Percentiles rank a stretch among this genome's conserved stretches.
These are phyloP conservation scores for Myocastor coypus DNA, from an alignment of 2,113 vertebrate species.

Conservation along the genomic window DNA sequence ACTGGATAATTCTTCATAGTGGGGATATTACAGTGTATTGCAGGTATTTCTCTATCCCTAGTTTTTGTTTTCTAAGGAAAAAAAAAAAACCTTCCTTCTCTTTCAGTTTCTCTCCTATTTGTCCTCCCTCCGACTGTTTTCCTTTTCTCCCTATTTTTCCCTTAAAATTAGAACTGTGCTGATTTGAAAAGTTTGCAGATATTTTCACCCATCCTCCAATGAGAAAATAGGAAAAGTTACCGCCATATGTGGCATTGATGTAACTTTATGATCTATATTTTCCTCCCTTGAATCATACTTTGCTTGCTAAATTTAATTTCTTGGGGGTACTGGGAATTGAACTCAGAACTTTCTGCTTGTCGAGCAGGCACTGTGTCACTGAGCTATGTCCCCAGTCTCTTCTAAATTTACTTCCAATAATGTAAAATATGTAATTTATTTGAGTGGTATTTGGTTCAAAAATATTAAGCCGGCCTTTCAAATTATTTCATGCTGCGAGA, in stretches of 20 bases:
- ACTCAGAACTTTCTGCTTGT: too few species aligned
- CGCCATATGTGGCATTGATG: not conserved
- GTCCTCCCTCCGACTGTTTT: not conserved
- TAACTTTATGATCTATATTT: not conserved
- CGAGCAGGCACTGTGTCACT: too few species aligned
- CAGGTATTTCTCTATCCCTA: not conserved
- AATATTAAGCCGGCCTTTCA: conserved; percentile 46
- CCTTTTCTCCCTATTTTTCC: not conserved
- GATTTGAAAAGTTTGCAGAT: not conserved
- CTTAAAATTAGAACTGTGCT: not conserved
- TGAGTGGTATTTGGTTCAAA: not conserved
- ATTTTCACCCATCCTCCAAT: not conserved
- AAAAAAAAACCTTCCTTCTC: not conserved
- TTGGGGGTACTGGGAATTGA: too few species aligned
- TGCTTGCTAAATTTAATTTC: conserved; percentile 43
- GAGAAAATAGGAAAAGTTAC: not conserved
- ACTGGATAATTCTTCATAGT: not conserved
- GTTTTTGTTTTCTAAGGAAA: not conserved
- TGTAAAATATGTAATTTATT: not conserved
- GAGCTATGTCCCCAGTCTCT: too few species aligned
- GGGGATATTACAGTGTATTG: not conserved
- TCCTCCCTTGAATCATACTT: not conserved
- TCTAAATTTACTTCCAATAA: conserved; percentile 28
- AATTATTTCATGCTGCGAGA: conserved; percentile 41
- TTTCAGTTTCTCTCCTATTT: not conserved